Evolutionary conservation across 2,113 vertebrate species (phyloP).

Genomic region (Channa argus): DNA sequence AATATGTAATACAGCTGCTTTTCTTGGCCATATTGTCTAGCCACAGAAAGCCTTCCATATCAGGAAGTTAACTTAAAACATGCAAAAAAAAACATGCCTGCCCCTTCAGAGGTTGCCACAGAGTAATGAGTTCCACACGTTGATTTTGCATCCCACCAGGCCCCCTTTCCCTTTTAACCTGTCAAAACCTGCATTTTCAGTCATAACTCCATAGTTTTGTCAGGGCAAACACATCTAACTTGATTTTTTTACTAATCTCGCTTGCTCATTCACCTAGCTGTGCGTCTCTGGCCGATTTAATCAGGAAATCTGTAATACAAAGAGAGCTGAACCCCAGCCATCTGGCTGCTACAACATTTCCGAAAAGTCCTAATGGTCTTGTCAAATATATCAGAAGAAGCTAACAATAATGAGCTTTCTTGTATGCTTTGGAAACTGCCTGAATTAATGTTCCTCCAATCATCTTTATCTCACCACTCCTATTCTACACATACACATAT

Average conservation of each 20-base stretch:
- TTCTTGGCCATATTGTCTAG: no score
- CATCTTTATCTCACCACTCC: not conserved
- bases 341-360: not conserved
- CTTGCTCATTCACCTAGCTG: not conserved
- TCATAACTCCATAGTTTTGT: not conserved
- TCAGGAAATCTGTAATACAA: constrained; percentile 7
- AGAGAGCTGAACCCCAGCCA: not conserved
- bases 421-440: not conserved
- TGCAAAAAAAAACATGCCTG: no score
- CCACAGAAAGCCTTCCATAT: no score
- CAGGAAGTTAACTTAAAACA: no score
- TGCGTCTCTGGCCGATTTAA: not conserved
- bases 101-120: no score
- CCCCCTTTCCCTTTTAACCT: no score
- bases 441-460: not conserved
- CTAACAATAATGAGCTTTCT: constrained; percentile 15
- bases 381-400: constrained; percentile 27
- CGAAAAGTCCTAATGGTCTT: not conserved
- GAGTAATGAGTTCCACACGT: no score
- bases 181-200: not conserved
- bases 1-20: no score
- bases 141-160: no score
- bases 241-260: not conserved
- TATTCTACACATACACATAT: not conserved
- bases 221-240: not conserved